Percentiles rank a stretch among this genome's conserved stretches.
These are phyloP conservation scores for Lampris incognitus DNA, from an alignment of 2,113 vertebrate genomes.

Conservation along the genomic window DNA sequence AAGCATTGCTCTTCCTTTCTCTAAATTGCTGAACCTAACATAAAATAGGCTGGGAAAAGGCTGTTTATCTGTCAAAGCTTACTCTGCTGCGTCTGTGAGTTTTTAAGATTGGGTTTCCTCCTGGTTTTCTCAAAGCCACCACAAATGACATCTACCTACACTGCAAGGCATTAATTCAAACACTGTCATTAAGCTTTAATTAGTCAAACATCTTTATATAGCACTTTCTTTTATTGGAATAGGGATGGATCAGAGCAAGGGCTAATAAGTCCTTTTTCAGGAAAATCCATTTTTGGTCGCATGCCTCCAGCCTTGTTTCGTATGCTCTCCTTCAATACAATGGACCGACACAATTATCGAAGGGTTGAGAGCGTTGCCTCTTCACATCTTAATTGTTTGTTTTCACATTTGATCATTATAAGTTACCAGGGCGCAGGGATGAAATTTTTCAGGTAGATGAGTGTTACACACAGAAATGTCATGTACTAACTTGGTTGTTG, in stretches of 20 bases:
- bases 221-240: conserved; percentile 59
- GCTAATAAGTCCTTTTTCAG: conserved; percentile 49
- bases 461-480: conserved; percentile 32
- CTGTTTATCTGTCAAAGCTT: conserved; percentile 49
- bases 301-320: conserved; percentile 29
- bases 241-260: conserved; percentile 27
- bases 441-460: neutral
- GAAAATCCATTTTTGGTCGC: conserved; percentile 5
- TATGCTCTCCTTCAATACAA: conserved; percentile 4
- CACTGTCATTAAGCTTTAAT: conserved; percentile 68
- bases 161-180: conserved; percentile 66
- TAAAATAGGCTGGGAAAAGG: conserved; percentile 45
- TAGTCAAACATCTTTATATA: conserved; percentile 49
- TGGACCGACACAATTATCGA: conserved; percentile 36
- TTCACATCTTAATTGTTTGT: conserved; percentile 56
- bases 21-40: conserved; percentile 64
- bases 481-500: conserved; percentile 32
- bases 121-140: conserved; percentile 34
- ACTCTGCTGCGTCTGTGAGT: conserved; percentile 37
- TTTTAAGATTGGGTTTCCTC: conserved; percentile 65
- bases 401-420: conserved; percentile 69
- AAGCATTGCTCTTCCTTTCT: conserved; percentile 31
- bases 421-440: conserved; percentile 54
- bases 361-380: conserved; percentile 34
- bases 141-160: conserved; percentile 29